Evolutionary conservation across 2,888 invertebrate genomes (phyloP).

Genomic region (Nephrocerus scutellatus): DNA sequence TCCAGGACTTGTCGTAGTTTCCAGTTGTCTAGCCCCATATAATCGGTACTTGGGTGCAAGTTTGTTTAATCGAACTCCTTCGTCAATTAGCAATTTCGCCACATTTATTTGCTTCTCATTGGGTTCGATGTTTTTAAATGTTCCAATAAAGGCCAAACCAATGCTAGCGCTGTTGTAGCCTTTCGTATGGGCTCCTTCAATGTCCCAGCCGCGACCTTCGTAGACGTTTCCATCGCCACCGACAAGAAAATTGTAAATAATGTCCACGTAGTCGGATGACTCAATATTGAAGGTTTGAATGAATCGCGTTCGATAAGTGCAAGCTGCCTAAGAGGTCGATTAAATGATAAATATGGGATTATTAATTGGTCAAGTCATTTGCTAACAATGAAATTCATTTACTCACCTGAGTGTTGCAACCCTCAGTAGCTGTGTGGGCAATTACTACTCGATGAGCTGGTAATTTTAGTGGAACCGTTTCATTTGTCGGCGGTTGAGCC

Average conservation of each 20-base stretch:
- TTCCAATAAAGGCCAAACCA: slow-evolving; percentile 67
- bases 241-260: slow-evolving; percentile 70
- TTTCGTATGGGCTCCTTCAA: slow-evolving; percentile 63
- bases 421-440: slow-evolving; percentile 33
- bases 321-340: slow-evolving; percentile 50
- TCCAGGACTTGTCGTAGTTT: slow-evolving; percentile 62
- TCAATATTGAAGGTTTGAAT: slow-evolving; percentile 67
- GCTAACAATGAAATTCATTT: neutral
- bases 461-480: slow-evolving; percentile 22
- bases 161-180: slow-evolving; percentile 60
- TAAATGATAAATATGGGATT: neutral
- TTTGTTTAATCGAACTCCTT: slow-evolving; percentile 57
- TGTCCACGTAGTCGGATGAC: slow-evolving; percentile 58
- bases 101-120: slow-evolving; percentile 53
- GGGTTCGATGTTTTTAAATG: slow-evolving; percentile 55
- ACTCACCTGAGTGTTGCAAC: slow-evolving; percentile 32
- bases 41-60: slow-evolving; percentile 59
- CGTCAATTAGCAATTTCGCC: slow-evolving; percentile 55
- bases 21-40: slow-evolving; percentile 61
- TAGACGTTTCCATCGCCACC: slow-evolving; percentile 73
- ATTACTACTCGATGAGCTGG: slow-evolving; percentile 32
- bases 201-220: slow-evolving; percentile 68
- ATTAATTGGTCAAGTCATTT: neutral
- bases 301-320: slow-evolving; percentile 54
- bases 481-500: slow-evolving; percentile 34